Base-by-base conservation (phyloP, 2,113 vertebrate genomes). In the Oncorhynchus keta region DNA sequence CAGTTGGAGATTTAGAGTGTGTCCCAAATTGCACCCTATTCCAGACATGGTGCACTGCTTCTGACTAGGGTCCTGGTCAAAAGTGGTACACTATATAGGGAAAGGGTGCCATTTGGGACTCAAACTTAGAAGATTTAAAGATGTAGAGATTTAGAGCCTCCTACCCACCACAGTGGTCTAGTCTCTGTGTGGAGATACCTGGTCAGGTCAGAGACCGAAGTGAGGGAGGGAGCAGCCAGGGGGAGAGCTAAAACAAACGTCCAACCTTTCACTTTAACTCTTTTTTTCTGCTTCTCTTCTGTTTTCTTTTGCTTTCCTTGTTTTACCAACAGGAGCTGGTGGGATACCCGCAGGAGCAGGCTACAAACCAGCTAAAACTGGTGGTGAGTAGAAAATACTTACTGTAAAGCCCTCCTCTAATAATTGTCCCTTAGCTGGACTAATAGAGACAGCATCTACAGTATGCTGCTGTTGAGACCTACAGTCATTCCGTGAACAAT, bases 301-400 rank as follows among this genome's bases (percentile, higher is more conserved):
- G 55, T 65, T 32, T 20, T 71, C 16, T 13, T 62, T 11, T 62
- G 1, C n/a, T 61, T n/a, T 75, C 85, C 11, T 83, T 84, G 73
- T 72, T 90, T 83, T 88, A 81, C 78, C 73, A 84, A 81, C 89
- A 81, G 82, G 89, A 81, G 79, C 81, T 86, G 92, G 84, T 75
- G 84, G 86, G 66, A 88, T 88, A 76, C 87, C 89, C 4, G 57
- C 72, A 0, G 39, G 51, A 55, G 16, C 51, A 55, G 91, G 90
- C 79, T 93, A 89, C 82, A 94, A 94, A 87, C 92, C 91, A 72
- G 89, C 89, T 18, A 94, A 94, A 86, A 71, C 91, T 84, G 88
- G 80, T 86, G 92, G 93, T 94, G 81, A 90, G 89, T 78, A 64
- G 51, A 55, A 18, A 18, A 55, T 9, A 55, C 14, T 3, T 55